Base-by-base conservation (phyloP, 2,113 vertebrate genomes). In the Tinamus guttatus region DNA sequence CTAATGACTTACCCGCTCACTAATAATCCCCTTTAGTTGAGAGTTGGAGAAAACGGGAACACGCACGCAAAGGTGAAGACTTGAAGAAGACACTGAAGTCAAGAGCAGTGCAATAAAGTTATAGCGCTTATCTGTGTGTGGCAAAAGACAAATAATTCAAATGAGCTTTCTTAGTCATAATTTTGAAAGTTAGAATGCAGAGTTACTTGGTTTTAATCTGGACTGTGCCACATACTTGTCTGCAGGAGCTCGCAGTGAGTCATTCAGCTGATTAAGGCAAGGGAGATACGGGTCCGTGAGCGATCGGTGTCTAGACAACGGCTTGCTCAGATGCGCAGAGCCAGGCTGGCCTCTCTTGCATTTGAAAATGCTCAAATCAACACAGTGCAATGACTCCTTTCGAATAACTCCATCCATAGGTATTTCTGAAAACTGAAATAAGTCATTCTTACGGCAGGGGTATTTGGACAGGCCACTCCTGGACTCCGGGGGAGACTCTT, bases 91-190 rank as follows among this genome's bases (percentile, higher is more conserved):
- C n/a, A 36, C 81, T 51, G 85, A 71, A 87, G 68, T 74, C 45
- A 91, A 71, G 62, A 86, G 65, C 49, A 20, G 45, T n/a, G 80
- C 0, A 1, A 79, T 56, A 65, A 90, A 82, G 81, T 64, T 89
- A 43, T 25, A 90, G 49, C 1, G 43, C 67, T 90, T 81, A 96
- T 90, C 90, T 85, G 74, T 51, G 77, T 86, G 88, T 80, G 83
- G 93, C 74, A 93, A 85, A 81, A 92, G 85, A 93, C 85, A 93
- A 95, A 28, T 47, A 87, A 95, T 81, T 93, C 74, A 89, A 87
- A 95, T 87, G 73, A 96, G 90, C 80, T 79, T 87, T 94, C 93
- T 96, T 85, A 94, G 88, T 90, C 92, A 95, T 94, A 88, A 90
- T 78, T 80, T 81, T 38, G 69, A 89, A 95, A 93, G 89, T 62